Percentiles rank a stretch among this genome's conserved stretches.
These are phyloP conservation scores for Sciurus niger DNA, from an alignment of 2,113 vertebrate species.

Conservation along the genomic window DNA sequence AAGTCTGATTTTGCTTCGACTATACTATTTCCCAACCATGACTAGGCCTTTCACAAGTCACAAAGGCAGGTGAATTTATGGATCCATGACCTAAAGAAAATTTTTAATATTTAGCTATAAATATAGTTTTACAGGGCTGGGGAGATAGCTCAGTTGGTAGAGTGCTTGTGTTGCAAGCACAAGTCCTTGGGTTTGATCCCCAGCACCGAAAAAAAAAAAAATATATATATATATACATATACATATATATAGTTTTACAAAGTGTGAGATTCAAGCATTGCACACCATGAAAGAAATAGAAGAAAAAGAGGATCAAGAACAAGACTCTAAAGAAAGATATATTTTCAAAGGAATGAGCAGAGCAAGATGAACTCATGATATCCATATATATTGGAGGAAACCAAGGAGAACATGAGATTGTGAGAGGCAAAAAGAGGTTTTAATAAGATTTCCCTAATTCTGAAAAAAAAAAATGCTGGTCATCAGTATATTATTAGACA, in stretches of 20 bases:
- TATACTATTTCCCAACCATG: neutral
- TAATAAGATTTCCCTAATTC: neutral
- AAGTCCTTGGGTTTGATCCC: too few relatives aligned
- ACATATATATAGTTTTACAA: neutral
- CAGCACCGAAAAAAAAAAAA: too few relatives aligned
- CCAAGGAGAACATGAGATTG: neutral
- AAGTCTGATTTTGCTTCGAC: neutral
- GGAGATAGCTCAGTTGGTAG: too few relatives aligned
- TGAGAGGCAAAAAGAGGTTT: neutral
- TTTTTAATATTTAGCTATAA: neutral
- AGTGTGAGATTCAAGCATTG: neutral
- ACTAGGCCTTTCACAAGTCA: neutral
- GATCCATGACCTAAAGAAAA: neutral
- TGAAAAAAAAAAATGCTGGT: neutral
- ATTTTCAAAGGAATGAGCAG: neutral
- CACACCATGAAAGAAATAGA: neutral
- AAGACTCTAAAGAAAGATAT: neutral
- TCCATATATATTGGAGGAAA: neutral
- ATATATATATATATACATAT: too few relatives aligned
- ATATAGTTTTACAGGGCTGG: neutral
- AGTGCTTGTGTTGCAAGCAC: too few relatives aligned
- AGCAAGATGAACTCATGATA: neutral
- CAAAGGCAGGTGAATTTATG: neutral
- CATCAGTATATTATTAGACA: neutral
- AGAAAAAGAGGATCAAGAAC: neutral